Percentiles rank a stretch among this genome's conserved stretches.
Evolutionary conservation across 2,113 vertebrate genomes (phyloP).

Genomic region (Myodes glareolus): DNA sequence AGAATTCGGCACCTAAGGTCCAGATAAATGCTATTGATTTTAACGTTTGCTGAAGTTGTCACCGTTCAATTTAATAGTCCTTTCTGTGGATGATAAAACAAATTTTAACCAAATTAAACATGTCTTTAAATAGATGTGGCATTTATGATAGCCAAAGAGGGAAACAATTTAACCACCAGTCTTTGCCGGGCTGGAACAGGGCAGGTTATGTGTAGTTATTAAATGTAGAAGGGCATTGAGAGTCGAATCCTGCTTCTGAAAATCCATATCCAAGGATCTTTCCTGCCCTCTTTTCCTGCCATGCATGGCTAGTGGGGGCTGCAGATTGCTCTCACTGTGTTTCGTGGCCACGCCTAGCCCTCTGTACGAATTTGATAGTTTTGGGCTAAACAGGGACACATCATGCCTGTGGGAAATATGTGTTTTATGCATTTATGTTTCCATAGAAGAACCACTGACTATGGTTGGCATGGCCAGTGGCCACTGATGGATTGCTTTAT

Average conservation of each 20-base stretch:
- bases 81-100: constrained; percentile 79
- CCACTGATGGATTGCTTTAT: neutral
- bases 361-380: neutral
- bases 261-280: neutral
- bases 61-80: constrained; percentile 82
- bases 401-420: neutral
- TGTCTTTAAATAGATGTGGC: constrained; percentile 83
- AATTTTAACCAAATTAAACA: constrained; percentile 84
- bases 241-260: constrained; percentile 74
- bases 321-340: neutral
- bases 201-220: constrained; percentile 81
- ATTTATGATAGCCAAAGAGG: constrained; percentile 83
- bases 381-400: neutral
- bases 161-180: constrained; percentile 84
- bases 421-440: neutral
- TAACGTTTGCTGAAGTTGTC: constrained; percentile 80
- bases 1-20: constrained; percentile 75
- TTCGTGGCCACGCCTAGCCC: neutral
- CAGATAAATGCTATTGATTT: constrained; percentile 84
- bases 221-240: constrained; percentile 77
- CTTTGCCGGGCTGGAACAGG: constrained; percentile 77
- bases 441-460: neutral
- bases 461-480: neutral
- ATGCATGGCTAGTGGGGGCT: neutral
- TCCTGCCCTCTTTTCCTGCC: neutral